A percentile compares a stretch with the other conserved stretches of the same genome.
Evolutionary conservation across 2,113 vertebrate species (phyloP).

Genomic region (Sakesphorus luctuosus): DNA sequence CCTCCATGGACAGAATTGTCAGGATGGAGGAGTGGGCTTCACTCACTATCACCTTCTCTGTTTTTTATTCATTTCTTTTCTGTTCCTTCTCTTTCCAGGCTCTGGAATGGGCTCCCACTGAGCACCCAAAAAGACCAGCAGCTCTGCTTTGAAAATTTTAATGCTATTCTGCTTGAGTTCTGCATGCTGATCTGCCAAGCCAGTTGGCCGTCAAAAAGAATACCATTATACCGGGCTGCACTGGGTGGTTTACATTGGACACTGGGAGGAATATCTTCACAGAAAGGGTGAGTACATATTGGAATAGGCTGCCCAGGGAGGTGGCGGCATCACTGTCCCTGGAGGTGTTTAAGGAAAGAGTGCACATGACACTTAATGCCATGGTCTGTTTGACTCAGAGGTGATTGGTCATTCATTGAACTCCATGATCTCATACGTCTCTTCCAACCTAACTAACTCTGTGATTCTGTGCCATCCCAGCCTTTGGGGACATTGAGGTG

Average conservation of each 20-base stretch:
- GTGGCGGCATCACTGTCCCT: neutral
- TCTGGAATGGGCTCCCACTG: constrained; percentile 88
- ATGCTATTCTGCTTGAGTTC: constrained; percentile 83
- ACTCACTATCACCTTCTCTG: neutral
- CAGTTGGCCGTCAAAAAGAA: constrained; percentile 88
- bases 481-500: neutral
- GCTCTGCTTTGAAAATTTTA: constrained; percentile 78
- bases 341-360: neutral
- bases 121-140: constrained; percentile 88
- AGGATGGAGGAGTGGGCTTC: neutral
- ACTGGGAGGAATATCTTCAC: neutral
- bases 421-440: neutral
- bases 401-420: too few species aligned
- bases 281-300: neutral
- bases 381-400: neutral
- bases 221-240: constrained; percentile 72
- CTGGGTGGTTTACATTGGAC: neutral
- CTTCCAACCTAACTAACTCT: neutral
- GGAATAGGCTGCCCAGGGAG: neutral
- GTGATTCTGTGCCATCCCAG: neutral
- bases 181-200: constrained; percentile 81
- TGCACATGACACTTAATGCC: neutral
- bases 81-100: constrained; percentile 65
- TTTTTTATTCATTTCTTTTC: constrained; percentile 30
- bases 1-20: neutral